Base-by-base conservation (phyloP, 2,113 vertebrate genomes). In the Kryptolebias marmoratus region DNA sequence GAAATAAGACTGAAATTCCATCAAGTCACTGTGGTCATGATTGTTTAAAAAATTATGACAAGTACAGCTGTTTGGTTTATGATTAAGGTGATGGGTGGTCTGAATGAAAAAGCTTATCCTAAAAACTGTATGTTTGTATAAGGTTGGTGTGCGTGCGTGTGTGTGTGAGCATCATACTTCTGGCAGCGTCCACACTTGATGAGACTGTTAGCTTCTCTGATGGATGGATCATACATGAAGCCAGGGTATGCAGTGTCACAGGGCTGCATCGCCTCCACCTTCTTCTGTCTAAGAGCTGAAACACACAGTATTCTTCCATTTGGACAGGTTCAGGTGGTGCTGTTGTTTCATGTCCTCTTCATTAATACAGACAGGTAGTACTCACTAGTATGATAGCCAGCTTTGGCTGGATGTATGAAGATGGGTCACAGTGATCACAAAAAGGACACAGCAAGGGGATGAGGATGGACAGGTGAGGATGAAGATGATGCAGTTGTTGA, bases 171-270 rank as follows among this genome's bases (percentile, higher is more conserved):
- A 30, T 66, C 95, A 86, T 93, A 99, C 98, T 96, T 99, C 71
- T 95, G 95, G 91, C 98, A 99, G 65, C 92, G 87, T 31, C 95
- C 96, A 1, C 98, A 99, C 74, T 96, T 94, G 11, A 98, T 95
- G 68, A 95, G 87, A 47, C 97, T 97, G 4, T 95, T 97, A 80
- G 96, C 92, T 82, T 99, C 97, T 88, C 47, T 93, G 85, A 98
- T 82, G 12, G 95, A 90, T 0, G 90, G 60, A 80, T 97, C 96
- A 0, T 96, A 95, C 61, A 95, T 93, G 16, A 97, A 98, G 52
- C 95, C 94, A 0, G 96, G 96, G 65, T 99, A 99, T 18, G 95
- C 93, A 0, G 96, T 98, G 93, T 99, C 95, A 0, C 98, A 99
- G 11, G 97, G 97, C 80, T 95, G 95, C 77, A 96, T 58, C 1